Conservation (phyloP, 2,113 vertebrate species). For the Spermophilus dauricus region DNA sequence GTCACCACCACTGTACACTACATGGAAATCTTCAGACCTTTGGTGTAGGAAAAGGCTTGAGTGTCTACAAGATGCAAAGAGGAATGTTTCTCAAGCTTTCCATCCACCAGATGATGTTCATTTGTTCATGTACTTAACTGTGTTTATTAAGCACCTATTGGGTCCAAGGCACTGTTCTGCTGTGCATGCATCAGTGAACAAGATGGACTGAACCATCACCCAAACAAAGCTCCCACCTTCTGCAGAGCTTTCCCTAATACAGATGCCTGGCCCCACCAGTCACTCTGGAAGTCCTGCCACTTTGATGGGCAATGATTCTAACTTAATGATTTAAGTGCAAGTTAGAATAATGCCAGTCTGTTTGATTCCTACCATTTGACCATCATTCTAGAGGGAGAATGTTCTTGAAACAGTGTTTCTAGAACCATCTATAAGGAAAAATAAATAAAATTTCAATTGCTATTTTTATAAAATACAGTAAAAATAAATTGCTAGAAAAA, state of each 20-base stretch:
- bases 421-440: neutral
- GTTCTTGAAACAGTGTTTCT: neutral
- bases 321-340: neutral
- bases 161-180: neutral
- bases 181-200: neutral
- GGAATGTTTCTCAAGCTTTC: neutral
- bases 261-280: neutral
- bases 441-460: neutral
- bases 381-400: constrained; percentile 1
- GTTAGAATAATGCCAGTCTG: neutral
- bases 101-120: neutral
- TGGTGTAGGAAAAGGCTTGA: neutral
- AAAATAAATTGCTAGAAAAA: constrained; percentile 29
- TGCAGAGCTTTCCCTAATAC: neutral
- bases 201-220: neutral
- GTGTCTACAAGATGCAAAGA: neutral
- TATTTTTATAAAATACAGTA: neutral
- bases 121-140: neutral
- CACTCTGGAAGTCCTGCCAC: neutral
- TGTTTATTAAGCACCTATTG: neutral
- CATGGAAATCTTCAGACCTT: neutral
- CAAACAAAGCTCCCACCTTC: neutral
- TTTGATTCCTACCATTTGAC: neutral
- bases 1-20: neutral
- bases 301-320: neutral